Conservation (phyloP, 2,113 vertebrate genomes). For the Hucho hucho region DNA sequence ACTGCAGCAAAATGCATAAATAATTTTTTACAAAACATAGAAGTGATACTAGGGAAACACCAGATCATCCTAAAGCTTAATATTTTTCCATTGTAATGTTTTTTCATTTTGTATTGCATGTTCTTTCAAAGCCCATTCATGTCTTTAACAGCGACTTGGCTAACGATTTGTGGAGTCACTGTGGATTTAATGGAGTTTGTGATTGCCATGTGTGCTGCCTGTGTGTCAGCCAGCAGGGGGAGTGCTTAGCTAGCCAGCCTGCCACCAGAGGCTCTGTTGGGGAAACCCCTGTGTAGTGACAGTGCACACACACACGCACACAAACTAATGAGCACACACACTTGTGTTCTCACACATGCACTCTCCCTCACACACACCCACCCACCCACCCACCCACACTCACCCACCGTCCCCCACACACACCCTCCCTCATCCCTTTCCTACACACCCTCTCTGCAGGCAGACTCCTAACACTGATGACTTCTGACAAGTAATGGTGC, state of each 20-base stretch:
- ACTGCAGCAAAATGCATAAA: too few relatives aligned
- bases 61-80: too few relatives aligned
- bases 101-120: too few relatives aligned
- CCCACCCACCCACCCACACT: neutral
- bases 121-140: neutral
- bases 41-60: too few relatives aligned
- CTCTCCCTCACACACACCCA: neutral
- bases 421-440: too few relatives aligned
- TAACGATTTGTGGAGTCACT: neutral
- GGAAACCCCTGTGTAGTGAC: neutral
- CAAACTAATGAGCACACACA: neutral
- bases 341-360: neutral
- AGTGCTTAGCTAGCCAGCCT: neutral
- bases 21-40: too few relatives aligned
- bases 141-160: neutral
- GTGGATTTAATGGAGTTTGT: neutral
- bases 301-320: neutral
- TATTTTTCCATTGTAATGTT: too few relatives aligned
- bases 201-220: neutral
- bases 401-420: neutral
- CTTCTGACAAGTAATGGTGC: neutral
- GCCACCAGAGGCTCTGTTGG: neutral
- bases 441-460: neutral
- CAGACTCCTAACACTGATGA: neutral
- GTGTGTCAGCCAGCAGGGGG: neutral